A percentile compares a stretch with the other conserved stretches of the same genome.
phyloP scores from a whole-genome alignment of 2,797 vertebrate genomes.

The Spondyliosoma cantharus region DNA sequence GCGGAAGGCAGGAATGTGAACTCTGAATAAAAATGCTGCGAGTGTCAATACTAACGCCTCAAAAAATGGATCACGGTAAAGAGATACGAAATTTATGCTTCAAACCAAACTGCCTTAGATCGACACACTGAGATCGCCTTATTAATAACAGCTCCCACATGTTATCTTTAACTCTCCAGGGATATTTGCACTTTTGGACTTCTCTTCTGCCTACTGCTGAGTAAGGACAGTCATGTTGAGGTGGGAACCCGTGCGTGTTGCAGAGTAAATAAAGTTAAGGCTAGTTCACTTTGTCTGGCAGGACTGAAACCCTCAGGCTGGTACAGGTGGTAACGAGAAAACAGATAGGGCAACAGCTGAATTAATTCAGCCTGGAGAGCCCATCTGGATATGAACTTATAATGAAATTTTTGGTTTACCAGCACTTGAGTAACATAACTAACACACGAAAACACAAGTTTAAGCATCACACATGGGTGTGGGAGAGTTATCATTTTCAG shows the following conservation, averaged over 20 bases:
- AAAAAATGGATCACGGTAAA: slow-evolving; percentile 20
- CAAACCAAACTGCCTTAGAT: slow-evolving; percentile 27
- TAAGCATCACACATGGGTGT: background rate
- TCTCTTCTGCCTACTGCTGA: slow-evolving; percentile 33
- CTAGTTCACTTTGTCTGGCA: slow-evolving; percentile 38
- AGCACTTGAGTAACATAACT: slow-evolving; percentile 37
- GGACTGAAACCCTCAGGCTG: slow-evolving; percentile 46
- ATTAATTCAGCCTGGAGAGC: slow-evolving; percentile 57
- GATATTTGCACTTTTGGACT: background rate
- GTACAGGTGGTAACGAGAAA: slow-evolving; percentile 45
- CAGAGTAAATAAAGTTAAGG: slow-evolving; percentile 51
- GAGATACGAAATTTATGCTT: slow-evolving; percentile 41
- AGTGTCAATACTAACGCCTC: slow-evolving; percentile 22
- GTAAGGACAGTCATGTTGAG: slow-evolving; percentile 37
- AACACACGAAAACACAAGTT: slow-evolving; percentile 40
- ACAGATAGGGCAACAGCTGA: slow-evolving; percentile 42
- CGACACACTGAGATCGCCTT: slow-evolving; percentile 42
- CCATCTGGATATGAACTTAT: slow-evolving; percentile 38
- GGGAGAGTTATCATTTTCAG: background rate
- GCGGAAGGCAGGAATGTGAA: slow-evolving; percentile 45
- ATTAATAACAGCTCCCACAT: slow-evolving; percentile 32
- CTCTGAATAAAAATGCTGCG: slow-evolving; percentile 37
- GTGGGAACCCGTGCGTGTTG: slow-evolving; percentile 33
- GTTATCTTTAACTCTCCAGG: slow-evolving; percentile 53
- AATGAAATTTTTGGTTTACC: slow-evolving; percentile 50